Evolutionary conservation across 1,140 invertebrate genomes (phyloP), one percentile per base, ranked within the genome.

Genomic region (Bactericera cockerelli): DNA sequence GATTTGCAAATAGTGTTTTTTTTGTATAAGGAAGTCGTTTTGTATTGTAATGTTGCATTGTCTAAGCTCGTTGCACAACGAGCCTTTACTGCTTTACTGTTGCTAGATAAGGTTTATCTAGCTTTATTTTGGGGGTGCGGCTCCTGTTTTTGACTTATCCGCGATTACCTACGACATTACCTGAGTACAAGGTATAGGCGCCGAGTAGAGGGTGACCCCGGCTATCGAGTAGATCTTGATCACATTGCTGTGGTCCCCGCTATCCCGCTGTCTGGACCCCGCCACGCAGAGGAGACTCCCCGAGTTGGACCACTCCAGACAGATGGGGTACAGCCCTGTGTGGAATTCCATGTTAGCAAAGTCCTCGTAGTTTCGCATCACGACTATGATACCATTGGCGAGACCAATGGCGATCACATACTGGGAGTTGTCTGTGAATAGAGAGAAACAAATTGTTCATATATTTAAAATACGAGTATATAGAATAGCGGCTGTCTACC

Each of bases 261-360:
- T 31, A n/a, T 59, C 58, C 68, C 70, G n/a, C n/a, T 19, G 71
- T 58, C 69, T 69, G 24, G 81, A 83, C 19, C 93, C 93, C n/a
- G 89, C 91, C 0, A 95, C 89, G 1, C 92, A 93, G 21, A 98
- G 74, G 26, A 94, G 72, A 69, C 95, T 89, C 26, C 89, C 82
- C 1, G 89, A 93, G 70, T 96, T 97, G 53, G 90, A 92, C 93
- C 94, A 98, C 72, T 97, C 93, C 74, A 95, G 88, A 63, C 84
- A 82, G 54, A 89, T 70, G 1, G 84, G 83, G 65, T 84, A 81
- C 57, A 93, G 72, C 2, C 82, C 82, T 0, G 92, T 96, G 65
- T 82, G 77, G 61, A 97, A 82, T 58, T 89, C 80, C 49, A 84
- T 80, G 0, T 91, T 91, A 57, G 84, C 87, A 13, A 95, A 81